Percentiles rank a stretch among this genome's conserved stretches.
phyloP scores from a whole-genome alignment of 2,888 invertebrate genomes.

The Nephrotoma guestfalica region DNA sequence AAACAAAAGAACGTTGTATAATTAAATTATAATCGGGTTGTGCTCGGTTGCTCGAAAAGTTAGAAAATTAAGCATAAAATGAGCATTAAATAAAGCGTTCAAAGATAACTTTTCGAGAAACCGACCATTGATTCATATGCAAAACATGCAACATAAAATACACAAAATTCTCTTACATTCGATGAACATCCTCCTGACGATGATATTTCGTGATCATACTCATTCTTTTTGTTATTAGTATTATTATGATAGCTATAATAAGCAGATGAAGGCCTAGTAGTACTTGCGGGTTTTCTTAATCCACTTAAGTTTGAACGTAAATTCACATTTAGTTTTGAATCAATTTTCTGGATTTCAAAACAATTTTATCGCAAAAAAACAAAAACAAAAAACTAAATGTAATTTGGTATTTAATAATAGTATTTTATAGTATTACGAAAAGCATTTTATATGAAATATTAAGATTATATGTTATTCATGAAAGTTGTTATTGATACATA shows the following conservation, averaged over 20 bases:
- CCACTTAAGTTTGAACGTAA: not conserved
- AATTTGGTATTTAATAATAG: not conserved
- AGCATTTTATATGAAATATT: not conserved
- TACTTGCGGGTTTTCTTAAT: not conserved
- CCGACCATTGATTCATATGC: not conserved
- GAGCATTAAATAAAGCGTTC: no score
- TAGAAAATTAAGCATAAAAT: no score
- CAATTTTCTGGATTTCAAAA: not conserved
- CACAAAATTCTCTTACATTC: slow-evolving; percentile 17
- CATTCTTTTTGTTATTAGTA: slow-evolving; percentile 19
- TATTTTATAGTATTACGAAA: not conserved
- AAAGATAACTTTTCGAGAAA: not conserved
- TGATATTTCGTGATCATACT: slow-evolving; percentile 19
- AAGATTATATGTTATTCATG: not conserved
- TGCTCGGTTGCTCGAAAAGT: no score
- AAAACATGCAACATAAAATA: not conserved
- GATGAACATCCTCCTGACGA: slow-evolving; percentile 22
- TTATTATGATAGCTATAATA: slow-evolving; percentile 20
- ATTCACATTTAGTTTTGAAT: not conserved
- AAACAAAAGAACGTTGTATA: not conserved
- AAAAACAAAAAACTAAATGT: not conserved
- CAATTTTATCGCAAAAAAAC: not conserved
- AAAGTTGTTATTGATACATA: not conserved
- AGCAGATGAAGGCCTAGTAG: slow-evolving; percentile 21
- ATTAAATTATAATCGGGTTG: no score